These are phyloP conservation scores for Cichladusa arquata DNA, from an alignment of 2,113 vertebrate species.

Conservation along the genomic window DNA sequence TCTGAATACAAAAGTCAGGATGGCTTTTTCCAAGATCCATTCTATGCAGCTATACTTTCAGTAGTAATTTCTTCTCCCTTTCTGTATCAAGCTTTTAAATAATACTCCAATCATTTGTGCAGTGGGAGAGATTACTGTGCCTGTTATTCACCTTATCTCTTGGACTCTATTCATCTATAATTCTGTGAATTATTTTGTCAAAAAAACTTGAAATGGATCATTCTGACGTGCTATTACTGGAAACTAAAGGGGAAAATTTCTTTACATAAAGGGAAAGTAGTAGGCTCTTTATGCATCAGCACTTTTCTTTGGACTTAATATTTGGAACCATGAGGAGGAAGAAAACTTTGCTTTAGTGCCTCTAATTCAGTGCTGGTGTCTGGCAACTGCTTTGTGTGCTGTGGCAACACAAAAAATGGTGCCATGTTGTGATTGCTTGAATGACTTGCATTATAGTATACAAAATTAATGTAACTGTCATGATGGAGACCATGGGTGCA, in stretches of 20 bases:
- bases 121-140: neutral
- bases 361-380: neutral
- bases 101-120: neutral
- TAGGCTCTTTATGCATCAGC: neutral
- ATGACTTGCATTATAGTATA: neutral
- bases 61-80: neutral
- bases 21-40: neutral
- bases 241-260: neutral
- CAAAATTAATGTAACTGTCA: neutral
- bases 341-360: neutral
- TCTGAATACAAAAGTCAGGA: neutral
- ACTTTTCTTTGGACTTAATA: neutral
- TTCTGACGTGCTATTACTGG: neutral
- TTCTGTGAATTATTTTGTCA: neutral
- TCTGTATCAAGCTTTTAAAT: neutral
- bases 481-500: neutral
- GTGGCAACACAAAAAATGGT: neutral
- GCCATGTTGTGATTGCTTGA: neutral
- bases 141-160: neutral
- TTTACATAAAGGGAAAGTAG: neutral
- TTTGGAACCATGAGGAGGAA: neutral
- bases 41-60: neutral
- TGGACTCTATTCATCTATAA: neutral
- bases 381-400: neutral
- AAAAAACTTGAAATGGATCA: neutral